These are phyloP conservation scores for Sarcophaga carnaria DNA, from an alignment of 2,888 invertebrate genomes.

Conservation along the genomic window DNA sequence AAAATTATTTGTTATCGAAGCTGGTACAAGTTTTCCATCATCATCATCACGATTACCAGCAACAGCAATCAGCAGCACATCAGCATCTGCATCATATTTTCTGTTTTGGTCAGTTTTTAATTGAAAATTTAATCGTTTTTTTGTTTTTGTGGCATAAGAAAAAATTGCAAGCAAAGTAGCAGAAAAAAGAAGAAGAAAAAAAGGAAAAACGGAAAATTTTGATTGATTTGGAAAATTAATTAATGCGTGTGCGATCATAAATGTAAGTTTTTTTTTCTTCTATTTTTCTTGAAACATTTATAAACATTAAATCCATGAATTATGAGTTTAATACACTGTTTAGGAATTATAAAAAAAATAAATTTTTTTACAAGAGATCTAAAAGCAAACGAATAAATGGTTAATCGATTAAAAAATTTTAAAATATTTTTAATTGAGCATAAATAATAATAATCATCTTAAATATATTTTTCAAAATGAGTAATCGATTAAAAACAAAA, in stretches of 20 bases:
- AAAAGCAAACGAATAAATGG: too few relatives aligned
- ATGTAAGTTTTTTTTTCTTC: conserved; percentile 43
- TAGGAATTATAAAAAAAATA: too few relatives aligned
- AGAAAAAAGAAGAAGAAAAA: background rate
- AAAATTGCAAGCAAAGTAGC: conserved; percentile 2
- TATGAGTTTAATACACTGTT: conserved; percentile 26
- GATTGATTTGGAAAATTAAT: background rate
- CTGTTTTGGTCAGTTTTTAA: conserved; percentile 46
- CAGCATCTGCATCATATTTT: background rate
- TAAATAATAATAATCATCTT: too few relatives aligned
- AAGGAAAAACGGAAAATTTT: conserved; percentile 11
- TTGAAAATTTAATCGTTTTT: conserved; percentile 32
- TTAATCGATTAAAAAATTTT: too few relatives aligned
- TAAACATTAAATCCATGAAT: background rate
- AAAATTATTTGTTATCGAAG: conserved; percentile 1
- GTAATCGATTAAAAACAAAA: too few relatives aligned
- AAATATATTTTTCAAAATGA: too few relatives aligned
- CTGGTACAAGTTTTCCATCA: conserved; percentile 34
- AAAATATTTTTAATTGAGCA: too few relatives aligned
- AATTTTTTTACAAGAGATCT: too few relatives aligned
- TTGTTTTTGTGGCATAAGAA: conserved; percentile 8
- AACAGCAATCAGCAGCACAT: conserved; percentile 12
- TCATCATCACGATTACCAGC: background rate
- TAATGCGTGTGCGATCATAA: background rate
- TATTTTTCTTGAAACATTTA: background rate